Percentiles rank a stretch among this genome's conserved stretches.
Evolutionary conservation across 2,888 invertebrate genomes (phyloP).

Genomic region (Corbicula japonica): DNA sequence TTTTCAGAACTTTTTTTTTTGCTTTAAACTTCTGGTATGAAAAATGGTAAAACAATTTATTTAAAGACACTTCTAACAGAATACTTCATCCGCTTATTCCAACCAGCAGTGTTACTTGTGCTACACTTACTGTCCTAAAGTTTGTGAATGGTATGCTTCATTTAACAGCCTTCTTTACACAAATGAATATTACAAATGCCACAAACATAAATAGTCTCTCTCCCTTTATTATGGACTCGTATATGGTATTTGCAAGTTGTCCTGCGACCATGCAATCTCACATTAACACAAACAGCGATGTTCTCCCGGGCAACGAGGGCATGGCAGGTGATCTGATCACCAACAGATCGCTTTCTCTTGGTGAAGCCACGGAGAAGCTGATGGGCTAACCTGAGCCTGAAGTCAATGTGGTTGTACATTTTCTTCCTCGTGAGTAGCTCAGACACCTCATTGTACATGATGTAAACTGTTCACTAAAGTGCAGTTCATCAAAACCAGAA

Average conservation of each 20-base stretch:
- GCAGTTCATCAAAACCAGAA: constrained; percentile 57
- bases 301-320: not conserved
- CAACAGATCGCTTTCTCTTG: constrained; percentile 6
- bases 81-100: too few species aligned
- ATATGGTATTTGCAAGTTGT: constrained; percentile 12
- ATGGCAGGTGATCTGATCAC: not conserved
- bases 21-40: too few species aligned
- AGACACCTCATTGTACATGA: constrained; percentile 22
- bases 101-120: too few species aligned
- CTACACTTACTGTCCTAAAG: too few species aligned
- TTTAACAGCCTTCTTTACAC: constrained; percentile 23
- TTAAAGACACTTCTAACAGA: too few species aligned
- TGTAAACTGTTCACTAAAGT: constrained; percentile 49
- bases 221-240: constrained; percentile 3
- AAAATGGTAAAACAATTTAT: too few species aligned
- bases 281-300: not conserved
- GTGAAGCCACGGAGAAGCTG: constrained; percentile 11
- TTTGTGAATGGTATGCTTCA: too few species aligned
- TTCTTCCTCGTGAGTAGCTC: constrained; percentile 13
- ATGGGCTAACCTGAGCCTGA: constrained; percentile 13
- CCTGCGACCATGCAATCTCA: constrained; percentile 2
- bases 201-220: constrained; percentile 10
- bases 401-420: constrained; percentile 28
- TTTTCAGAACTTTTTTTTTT: too few species aligned
- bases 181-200: constrained; percentile 10